Evolutionary conservation across 2,797 vertebrate species (phyloP).

Genomic region (Botia kubotai): DNA sequence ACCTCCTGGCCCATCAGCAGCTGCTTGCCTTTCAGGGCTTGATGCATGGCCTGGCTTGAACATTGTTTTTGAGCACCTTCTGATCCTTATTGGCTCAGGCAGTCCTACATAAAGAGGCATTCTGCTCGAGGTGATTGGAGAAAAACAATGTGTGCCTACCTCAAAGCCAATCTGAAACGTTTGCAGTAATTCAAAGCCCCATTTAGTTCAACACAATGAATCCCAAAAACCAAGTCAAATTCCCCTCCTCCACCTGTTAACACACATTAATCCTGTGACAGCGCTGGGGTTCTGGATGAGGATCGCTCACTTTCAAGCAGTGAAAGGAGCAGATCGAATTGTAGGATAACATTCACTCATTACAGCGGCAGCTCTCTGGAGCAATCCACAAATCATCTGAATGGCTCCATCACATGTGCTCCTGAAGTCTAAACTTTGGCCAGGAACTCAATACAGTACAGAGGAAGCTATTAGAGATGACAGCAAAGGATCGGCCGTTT

Average conservation of each 20-base stretch:
- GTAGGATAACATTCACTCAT: constrained; percentile 39
- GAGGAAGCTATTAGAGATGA: constrained; percentile 54
- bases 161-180: constrained; percentile 65
- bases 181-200: constrained; percentile 48
- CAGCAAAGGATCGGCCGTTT: constrained; percentile 49
- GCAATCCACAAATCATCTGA: constrained; percentile 48
- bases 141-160: constrained; percentile 68
- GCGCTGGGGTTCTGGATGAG: constrained; percentile 31
- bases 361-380: constrained; percentile 37
- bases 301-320: constrained; percentile 38
- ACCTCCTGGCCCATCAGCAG: constrained; percentile 55
- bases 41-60: constrained; percentile 66
- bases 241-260: constrained; percentile 62
- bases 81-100: constrained; percentile 68
- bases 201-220: constrained; percentile 49
- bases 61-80: constrained; percentile 73
- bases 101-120: constrained; percentile 66
- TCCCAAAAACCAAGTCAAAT: constrained; percentile 42
- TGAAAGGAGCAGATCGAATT: constrained; percentile 33
- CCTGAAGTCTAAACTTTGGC: constrained; percentile 20
- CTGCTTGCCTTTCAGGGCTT: constrained; percentile 66
- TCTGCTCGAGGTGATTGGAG: constrained; percentile 67
- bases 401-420: constrained; percentile 43
- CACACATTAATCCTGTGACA: constrained; percentile 54
- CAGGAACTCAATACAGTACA: constrained; percentile 37